Conservation (phyloP, 2,797 vertebrate genomes). For the Arnoldichthys spilopterus region DNA sequence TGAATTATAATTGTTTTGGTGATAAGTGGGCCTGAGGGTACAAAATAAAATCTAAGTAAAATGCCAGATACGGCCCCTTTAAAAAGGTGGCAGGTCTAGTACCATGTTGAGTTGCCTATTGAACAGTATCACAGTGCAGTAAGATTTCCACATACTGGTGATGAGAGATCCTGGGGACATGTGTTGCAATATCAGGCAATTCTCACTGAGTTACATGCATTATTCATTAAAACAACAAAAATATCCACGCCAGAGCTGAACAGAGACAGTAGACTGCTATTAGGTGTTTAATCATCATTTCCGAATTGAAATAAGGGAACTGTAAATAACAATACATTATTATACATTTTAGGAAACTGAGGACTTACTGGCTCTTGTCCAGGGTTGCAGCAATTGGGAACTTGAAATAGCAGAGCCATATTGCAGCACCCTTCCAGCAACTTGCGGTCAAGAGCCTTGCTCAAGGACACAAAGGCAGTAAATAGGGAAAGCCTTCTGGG, state of each 20-base stretch:
- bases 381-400: background rate
- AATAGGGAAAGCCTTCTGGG: background rate
- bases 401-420: background rate
- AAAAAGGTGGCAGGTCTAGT: background rate
- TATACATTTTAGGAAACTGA: background rate
- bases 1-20: too few species aligned
- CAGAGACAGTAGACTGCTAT: background rate
- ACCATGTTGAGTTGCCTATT: background rate
- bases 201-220: conserved; percentile 38
- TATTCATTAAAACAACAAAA: conserved; percentile 48
- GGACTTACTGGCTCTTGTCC: background rate
- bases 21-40: too few species aligned
- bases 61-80: too few species aligned
- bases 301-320: background rate
- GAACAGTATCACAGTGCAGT: background rate
- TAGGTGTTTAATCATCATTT: conserved; percentile 22
- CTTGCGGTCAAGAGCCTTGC: background rate
- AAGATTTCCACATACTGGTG: background rate
- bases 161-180: conserved; percentile 16
- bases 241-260: conserved; percentile 17
- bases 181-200: conserved; percentile 47
- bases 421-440: background rate
- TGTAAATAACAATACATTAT: too few species aligned
- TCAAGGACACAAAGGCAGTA: background rate
- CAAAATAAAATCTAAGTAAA: too few species aligned